These are phyloP conservation scores for Epirrhoe tristata DNA, from an alignment of 2,888 invertebrate species.

Conservation along the genomic window DNA sequence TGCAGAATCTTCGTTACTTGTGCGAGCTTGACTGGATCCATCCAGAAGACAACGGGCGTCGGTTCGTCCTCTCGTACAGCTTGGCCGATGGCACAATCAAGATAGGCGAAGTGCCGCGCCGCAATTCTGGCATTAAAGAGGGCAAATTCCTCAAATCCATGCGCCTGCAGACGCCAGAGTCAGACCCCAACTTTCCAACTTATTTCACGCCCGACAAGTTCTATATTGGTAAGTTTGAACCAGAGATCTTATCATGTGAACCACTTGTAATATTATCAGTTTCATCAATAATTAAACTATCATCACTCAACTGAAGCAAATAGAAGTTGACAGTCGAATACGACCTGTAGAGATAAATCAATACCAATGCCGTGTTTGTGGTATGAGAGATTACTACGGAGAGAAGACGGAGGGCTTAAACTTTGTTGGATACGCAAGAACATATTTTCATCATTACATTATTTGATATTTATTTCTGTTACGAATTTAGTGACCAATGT, in stretches of 20 bases:
- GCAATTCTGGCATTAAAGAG: slow-evolving; percentile 91
- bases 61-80: slow-evolving; percentile 91
- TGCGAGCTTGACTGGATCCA: slow-evolving; percentile 91
- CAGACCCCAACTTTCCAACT: slow-evolving; percentile 88
- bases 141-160: slow-evolving; percentile 90
- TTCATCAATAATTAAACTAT: not conserved
- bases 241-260: not conserved
- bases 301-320: not conserved
- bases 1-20: slow-evolving; percentile 88
- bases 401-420: no score
- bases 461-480: no score
- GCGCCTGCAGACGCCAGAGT: slow-evolving; percentile 88
- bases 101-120: slow-evolving; percentile 89
- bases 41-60: slow-evolving; percentile 91
- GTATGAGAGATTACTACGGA: no score
- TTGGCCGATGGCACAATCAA: slow-evolving; percentile 91
- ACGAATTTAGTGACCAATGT: no score
- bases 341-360: not conserved
- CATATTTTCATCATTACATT: no score
- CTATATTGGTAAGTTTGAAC: slow-evolving; percentile 86
- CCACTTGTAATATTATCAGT: not conserved
- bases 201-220: slow-evolving; percentile 93
- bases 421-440: no score
- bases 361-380: not conserved
- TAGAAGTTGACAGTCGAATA: not conserved